Evolutionary conservation across 2,888 invertebrate species (phyloP).

Genomic region (Pimpla rufipes): DNA sequence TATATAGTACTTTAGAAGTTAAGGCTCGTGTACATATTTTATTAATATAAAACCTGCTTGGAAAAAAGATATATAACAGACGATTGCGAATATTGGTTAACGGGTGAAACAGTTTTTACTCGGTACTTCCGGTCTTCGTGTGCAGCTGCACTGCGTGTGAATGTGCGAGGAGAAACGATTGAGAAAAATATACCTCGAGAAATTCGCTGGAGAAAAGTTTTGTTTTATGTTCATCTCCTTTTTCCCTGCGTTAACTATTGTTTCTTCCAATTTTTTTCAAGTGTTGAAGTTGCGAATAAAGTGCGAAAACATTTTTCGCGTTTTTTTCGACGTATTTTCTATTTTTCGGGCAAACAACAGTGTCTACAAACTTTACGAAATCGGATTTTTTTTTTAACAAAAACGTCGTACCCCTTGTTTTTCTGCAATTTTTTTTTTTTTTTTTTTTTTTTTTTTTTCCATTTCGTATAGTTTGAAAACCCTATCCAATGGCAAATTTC

Average conservation of each 20-base stretch:
- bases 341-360: no score
- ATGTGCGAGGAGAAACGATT: neutral
- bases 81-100: neutral
- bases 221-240: neutral
- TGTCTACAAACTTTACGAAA: no score
- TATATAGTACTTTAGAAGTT: constrained; percentile 3
- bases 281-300: no score
- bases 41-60: neutral
- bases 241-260: no score
- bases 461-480: no score
- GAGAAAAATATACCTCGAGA: constrained; percentile 1
- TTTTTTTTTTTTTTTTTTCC: neutral
- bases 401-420: no score
- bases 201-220: neutral
- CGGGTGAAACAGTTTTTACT: neutral
- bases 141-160: neutral
- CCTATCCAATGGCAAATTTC: no score
- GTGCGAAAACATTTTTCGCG: no score
- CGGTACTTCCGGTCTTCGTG: neutral
- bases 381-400: neutral
- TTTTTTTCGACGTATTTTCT: no score
- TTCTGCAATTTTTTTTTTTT: neutral
- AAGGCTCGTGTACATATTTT: neutral
- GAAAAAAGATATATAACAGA: no score
- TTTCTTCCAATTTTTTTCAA: no score